phyloP scores from a whole-genome alignment of 1,140 invertebrate species.

The Euglossa dilemma region DNA sequence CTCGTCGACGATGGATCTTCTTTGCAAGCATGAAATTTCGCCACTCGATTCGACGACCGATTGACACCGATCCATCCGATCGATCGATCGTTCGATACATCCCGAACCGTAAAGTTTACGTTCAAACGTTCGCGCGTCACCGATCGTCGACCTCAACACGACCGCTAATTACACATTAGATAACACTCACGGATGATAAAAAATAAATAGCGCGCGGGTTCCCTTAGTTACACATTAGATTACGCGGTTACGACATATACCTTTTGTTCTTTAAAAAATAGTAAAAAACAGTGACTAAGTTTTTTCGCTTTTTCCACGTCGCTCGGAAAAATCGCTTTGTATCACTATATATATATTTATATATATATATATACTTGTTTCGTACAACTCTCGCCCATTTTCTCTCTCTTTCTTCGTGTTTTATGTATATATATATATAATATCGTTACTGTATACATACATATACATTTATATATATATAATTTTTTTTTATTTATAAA shows the following conservation, averaged over 20 bases:
- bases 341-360: conserved; percentile 64
- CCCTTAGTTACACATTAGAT: conserved; percentile 76
- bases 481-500: conserved; percentile 77
- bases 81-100: background rate
- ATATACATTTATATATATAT: conserved; percentile 72
- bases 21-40: conserved; percentile 41
- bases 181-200: conserved; percentile 71
- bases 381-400: conserved; percentile 51
- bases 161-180: conserved; percentile 50
- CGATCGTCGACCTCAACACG: conserved; percentile 45
- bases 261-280: conserved; percentile 77
- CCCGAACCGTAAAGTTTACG: background rate
- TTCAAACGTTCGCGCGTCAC: background rate
- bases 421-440: conserved; percentile 54
- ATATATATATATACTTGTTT: conserved; percentile 32
- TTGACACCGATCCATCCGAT: background rate
- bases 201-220: conserved; percentile 81
- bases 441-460: conserved; percentile 76
- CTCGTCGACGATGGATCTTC: conserved; percentile 23
- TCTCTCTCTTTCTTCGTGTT: conserved; percentile 26
- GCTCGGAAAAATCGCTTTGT: conserved; percentile 74
- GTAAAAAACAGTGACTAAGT: conserved; percentile 83
- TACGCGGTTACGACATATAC: conserved; percentile 75
- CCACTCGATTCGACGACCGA: background rate
- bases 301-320: conserved; percentile 73